These are phyloP conservation scores for Xiphorhynchus elegans DNA, from an alignment of 2,113 vertebrate genomes.

Conservation along the genomic window DNA sequence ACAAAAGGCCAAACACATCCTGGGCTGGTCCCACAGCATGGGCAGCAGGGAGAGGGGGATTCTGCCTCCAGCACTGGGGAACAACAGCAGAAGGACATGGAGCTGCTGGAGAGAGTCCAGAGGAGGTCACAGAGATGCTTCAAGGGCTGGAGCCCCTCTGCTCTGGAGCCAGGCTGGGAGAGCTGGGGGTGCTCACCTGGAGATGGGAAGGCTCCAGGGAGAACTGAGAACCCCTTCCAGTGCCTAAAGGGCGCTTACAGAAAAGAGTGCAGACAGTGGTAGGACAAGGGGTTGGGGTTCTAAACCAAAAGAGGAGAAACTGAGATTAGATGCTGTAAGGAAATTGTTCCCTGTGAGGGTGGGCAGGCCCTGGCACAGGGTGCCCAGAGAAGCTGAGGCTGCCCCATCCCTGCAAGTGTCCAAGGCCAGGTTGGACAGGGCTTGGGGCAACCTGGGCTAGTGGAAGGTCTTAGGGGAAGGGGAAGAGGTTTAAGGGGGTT, in stretches of 20 bases:
- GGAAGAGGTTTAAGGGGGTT: background rate
- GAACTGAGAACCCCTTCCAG: background rate
- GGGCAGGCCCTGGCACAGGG: background rate
- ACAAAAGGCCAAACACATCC: background rate
- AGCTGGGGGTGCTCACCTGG: background rate
- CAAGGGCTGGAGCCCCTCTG: background rate
- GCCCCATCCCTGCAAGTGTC: background rate
- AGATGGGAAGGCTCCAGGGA: background rate
- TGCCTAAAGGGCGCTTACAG: fast-evolving
- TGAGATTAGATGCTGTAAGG: background rate
- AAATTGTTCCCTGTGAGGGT: background rate
- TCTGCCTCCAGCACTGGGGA: background rate
- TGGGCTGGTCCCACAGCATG: background rate
- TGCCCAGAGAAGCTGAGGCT: background rate
- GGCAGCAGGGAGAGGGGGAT: background rate
- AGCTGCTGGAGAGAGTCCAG: background rate
- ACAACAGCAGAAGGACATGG: background rate
- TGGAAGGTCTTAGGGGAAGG: background rate
- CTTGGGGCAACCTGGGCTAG: fast-evolving
- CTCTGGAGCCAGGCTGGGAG: background rate
- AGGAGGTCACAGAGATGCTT: fast-evolving
- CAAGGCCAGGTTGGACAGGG: background rate
- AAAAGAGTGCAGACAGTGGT: background rate
- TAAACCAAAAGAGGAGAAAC: background rate
- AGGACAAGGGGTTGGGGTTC: background rate